Base-by-base conservation (phyloP, 1,140 invertebrate genomes). In the Lepidurus arcticus region DNA sequence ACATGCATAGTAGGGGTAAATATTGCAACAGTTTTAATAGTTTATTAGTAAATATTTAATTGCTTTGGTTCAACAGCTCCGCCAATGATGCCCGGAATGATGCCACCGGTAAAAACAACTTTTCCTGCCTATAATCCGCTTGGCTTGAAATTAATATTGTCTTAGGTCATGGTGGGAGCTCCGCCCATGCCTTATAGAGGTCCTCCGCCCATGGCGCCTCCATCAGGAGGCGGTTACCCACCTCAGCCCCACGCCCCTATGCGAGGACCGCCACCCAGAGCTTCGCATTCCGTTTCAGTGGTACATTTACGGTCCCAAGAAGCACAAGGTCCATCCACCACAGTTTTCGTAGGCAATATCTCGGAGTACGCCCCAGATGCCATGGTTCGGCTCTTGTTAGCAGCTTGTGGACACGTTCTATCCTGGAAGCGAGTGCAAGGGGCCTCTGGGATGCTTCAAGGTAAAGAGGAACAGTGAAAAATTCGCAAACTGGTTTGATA, bases 291-390 rank as follows among this genome's bases (percentile, higher is more conserved):
- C 42, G 43, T 74, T 21, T 47, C 78, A 10, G 78, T 78, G 53
- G 53, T 65, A n/a, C 73, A 78, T 78, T 74, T 73, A 73, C 43
- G 44, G 10, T 45, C 76, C 44, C 77, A 77, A 44, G 79, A 80
- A 47, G 45, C 77, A 45, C 80, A 85, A 80, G 95, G 94, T 1
- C 95, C 96, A 0, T 90, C 95, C 0, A 96, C 98, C 16, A 98
- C 97, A 21, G 97, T 99, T 0, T 99, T 99, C 87, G 95, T 98
- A 74, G 97, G 98, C 34, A 99, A 99, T 86, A 99, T 99, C 78
- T 95, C 94, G 83, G 95, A 98, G 81, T 90, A 92, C 82, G 96
- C 96, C 73, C 95, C 96, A 0, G 97, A 99, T 85, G 89, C 92
- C 10, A 95, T 99, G 92, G 93, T 99, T 10, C 88, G 96, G 81